These are phyloP conservation scores for Phasianus colchicus DNA, from an alignment of 2,113 vertebrate species.

Conservation along the genomic window DNA sequence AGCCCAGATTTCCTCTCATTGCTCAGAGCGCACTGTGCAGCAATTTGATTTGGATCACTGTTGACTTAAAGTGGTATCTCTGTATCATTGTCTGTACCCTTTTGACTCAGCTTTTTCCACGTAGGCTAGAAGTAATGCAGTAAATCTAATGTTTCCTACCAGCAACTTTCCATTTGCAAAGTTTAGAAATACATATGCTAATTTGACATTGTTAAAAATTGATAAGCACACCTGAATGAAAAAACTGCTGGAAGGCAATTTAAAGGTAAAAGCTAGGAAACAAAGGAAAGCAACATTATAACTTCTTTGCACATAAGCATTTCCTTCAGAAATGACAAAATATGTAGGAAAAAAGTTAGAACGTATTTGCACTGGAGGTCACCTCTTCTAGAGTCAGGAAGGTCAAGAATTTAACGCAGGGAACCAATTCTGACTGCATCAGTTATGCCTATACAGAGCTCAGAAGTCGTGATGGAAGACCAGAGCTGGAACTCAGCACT, in stretches of 20 bases:
- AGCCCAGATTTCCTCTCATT: not conserved
- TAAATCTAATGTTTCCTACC: not conserved
- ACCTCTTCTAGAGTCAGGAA: not conserved
- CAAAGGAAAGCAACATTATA: not conserved
- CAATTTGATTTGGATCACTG: not conserved
- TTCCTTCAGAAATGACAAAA: not conserved
- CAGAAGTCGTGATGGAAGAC: not conserved
- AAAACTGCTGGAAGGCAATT: conserved; percentile 19
- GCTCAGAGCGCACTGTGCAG: not conserved
- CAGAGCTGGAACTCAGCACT: not conserved
- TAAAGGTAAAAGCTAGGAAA: not conserved
- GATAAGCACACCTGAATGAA: not conserved
- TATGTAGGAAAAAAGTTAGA: not conserved
- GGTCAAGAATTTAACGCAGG: not conserved
- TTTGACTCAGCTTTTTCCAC: not conserved
- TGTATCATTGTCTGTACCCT: not conserved
- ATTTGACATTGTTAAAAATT: conserved; percentile 36
- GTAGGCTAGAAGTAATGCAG: not conserved
- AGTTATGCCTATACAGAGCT: not conserved
- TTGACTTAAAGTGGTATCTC: not conserved
- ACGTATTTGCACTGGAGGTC: not conserved
- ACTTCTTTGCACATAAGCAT: not conserved
- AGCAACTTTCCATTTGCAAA: not conserved
- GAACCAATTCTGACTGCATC: not conserved
- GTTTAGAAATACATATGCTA: conserved; percentile 9